Base-by-base conservation (phyloP, 2,888 invertebrate species). In the Selenia dentaria region DNA sequence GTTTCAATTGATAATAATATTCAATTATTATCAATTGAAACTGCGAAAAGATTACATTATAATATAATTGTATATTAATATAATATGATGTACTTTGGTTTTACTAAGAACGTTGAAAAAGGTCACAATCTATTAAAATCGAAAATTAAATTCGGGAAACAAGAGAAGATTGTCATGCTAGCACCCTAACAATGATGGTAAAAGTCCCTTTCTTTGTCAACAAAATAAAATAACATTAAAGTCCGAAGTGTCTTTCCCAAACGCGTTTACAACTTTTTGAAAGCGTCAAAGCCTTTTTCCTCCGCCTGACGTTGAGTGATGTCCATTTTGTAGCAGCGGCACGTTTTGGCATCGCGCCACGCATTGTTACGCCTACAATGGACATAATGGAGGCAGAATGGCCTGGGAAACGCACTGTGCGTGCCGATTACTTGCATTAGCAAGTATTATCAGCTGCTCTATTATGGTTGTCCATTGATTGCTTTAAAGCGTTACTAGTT, bases 241-340 rank as follows among this genome's bases (percentile, higher is more conserved):
- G 41, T 50, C 33, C 27, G 36, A 49, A 43, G 27, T 38, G 52
- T 43, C 49, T 50, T 52, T 49, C 26, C 33, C 29, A 16, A 33
- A 38, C 37, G 40, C 43, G 36, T 57, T 57, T 49, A 47, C 51
- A 49, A 52, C 37, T 45, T 51, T 44, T 51, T 25, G 35, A 46
- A 40, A 28, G 36, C 53, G 40, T 38, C 49, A 44, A 55, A 57
- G 50, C 39, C 45, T 46, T 59, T 58, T 58, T 54, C 45, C 38
- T 27, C 8, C 6, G 25, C 34, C 35, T 59, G 58, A 58, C 54
- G 51, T 51, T 59, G 62, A 62, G 44, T 50, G 62, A 62, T 60
- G 62, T 52, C 55, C 54, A 54, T 52, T 54, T 51, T 37, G 51
- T 50, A 52, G 36, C 48, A 16, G 36, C 43, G 39, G 54, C 58